Evolutionary conservation across 2,797 vertebrate genomes (phyloP).

Genomic region (Betta splendens): DNA sequence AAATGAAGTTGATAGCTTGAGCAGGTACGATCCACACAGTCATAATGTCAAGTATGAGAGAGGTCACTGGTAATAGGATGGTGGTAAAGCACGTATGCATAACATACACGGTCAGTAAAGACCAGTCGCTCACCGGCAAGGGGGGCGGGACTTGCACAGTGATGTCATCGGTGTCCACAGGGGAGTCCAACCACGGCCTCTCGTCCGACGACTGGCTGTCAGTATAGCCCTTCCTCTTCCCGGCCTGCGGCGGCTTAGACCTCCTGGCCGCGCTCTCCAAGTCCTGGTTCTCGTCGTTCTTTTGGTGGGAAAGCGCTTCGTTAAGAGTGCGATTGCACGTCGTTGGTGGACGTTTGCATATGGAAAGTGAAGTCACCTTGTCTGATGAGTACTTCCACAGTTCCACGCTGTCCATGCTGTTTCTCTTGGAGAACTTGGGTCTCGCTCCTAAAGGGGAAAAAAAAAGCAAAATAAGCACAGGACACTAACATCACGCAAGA

Average conservation of each 20-base stretch:
- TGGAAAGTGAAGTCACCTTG: slow-evolving; percentile 80
- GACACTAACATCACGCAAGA: slow-evolving; percentile 9
- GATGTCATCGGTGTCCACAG: slow-evolving; percentile 86
- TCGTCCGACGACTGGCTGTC: slow-evolving; percentile 83
- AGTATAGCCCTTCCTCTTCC: slow-evolving; percentile 81
- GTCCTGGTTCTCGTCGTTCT: slow-evolving; percentile 89
- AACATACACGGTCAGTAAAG: slow-evolving; percentile 2
- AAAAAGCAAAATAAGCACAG: slow-evolving; percentile 10
- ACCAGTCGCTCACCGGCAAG: slow-evolving; percentile 76
- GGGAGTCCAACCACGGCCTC: slow-evolving; percentile 78
- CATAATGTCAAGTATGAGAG: neutral
- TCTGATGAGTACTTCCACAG: slow-evolving; percentile 88
- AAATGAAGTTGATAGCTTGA: neutral
- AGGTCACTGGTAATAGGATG: neutral
- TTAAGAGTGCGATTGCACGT: neutral
- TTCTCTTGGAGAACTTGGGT: slow-evolving; percentile 90
- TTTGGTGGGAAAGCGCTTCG: slow-evolving; percentile 37
- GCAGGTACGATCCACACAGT: neutral
- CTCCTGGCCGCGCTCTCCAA: slow-evolving; percentile 80
- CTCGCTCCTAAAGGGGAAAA: slow-evolving; percentile 84
- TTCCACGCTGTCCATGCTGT: slow-evolving; percentile 91
- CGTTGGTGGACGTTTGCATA: neutral
- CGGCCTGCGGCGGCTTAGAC: slow-evolving; percentile 77
- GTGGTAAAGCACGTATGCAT: too few relatives aligned
- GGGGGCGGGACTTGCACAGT: slow-evolving; percentile 84